A percentile compares a stretch with the other conserved stretches of the same genome.
Evolutionary conservation across 2,113 vertebrate species (phyloP).

Genomic region (Heterochromis multidens): DNA sequence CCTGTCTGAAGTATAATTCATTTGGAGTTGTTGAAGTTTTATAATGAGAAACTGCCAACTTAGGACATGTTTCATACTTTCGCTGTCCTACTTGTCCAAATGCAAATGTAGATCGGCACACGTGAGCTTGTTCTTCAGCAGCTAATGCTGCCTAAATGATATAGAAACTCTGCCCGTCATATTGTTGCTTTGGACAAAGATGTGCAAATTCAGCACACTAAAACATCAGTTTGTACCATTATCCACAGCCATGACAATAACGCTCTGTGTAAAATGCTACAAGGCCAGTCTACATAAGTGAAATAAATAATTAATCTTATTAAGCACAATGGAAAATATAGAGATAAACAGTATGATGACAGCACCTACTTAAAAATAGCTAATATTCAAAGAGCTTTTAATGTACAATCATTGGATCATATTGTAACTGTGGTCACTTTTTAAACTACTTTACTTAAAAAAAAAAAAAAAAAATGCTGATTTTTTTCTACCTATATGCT

Average conservation of each 20-base stretch:
- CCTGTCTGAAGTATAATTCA: background rate
- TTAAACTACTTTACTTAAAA: too few species aligned
- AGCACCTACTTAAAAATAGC: too few species aligned
- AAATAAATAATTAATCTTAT: background rate
- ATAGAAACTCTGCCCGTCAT: background rate
- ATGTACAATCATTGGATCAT: too few species aligned
- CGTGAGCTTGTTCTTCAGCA: background rate
- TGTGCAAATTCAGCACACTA: background rate
- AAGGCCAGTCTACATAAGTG: background rate
- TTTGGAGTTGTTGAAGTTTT: background rate
- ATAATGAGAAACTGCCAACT: background rate
- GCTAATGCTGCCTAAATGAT: background rate
- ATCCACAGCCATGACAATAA: background rate
- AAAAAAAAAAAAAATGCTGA: too few species aligned
- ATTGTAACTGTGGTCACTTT: too few species aligned
- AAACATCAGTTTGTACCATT: background rate
- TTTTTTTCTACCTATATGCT: too few species aligned
- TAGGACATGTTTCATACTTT: background rate
- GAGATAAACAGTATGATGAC: too few species aligned
- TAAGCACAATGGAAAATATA: too few species aligned
- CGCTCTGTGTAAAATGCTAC: background rate
- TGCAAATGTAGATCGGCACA: background rate
- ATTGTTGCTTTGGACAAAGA: background rate
- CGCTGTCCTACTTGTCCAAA: background rate
- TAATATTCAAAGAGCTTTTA: too few species aligned